These are phyloP conservation scores for Sigmodon hispidus DNA, from an alignment of 2,113 vertebrate genomes.

Conservation along the genomic window DNA sequence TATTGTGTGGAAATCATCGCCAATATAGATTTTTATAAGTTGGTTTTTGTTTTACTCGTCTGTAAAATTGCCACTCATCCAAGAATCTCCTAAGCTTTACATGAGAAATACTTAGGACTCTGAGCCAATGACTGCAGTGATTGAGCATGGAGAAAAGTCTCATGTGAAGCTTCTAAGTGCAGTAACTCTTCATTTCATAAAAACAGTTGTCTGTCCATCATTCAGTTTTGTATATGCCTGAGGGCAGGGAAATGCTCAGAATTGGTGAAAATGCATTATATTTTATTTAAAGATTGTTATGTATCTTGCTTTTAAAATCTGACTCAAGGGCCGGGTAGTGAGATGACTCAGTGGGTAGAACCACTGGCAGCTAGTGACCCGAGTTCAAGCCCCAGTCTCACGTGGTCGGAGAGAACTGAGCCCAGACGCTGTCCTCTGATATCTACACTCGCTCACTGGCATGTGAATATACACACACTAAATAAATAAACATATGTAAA, in stretches of 20 bases:
- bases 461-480: background rate
- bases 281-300: background rate
- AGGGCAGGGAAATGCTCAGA: background rate
- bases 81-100: background rate
- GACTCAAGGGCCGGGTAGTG: background rate
- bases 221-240: slow-evolving; percentile 72
- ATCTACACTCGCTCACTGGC: no score
- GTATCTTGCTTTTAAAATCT: background rate
- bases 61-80: background rate
- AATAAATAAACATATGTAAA: background rate
- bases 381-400: background rate
- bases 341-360: background rate
- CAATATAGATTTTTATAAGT: background rate
- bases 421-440: background rate
- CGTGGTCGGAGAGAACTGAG: no score
- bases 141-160: slow-evolving; percentile 66
- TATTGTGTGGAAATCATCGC: background rate
- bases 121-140: slow-evolving; percentile 21
- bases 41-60: background rate
- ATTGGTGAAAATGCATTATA: background rate
- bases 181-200: slow-evolving; percentile 75
- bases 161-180: slow-evolving; percentile 55
- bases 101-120: background rate
- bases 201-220: slow-evolving; percentile 61
- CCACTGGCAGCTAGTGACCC: background rate